Evolutionary conservation across 2,113 vertebrate genomes (phyloP).

Genomic region (Boleophthalmus pectinirostris): DNA sequence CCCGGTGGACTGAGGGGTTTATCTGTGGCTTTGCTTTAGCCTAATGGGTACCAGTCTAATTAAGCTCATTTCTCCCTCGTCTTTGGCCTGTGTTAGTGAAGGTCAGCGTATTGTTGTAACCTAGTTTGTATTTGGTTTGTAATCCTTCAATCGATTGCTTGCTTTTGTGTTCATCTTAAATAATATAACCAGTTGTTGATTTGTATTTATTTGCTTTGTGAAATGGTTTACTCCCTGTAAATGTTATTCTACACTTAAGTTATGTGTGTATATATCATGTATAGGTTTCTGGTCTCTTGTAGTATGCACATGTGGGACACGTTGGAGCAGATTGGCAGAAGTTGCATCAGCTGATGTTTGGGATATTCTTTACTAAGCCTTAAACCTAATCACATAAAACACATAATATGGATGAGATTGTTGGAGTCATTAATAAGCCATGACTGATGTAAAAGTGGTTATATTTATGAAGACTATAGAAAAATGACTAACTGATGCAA

Average conservation of each 20-base stretch:
- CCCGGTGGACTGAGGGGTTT: slow-evolving; percentile 28
- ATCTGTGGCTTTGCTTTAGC: slow-evolving; percentile 35
- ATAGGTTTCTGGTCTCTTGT: slow-evolving; percentile 66
- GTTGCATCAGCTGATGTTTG: slow-evolving; percentile 59
- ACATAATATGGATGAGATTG: slow-evolving; percentile 27
- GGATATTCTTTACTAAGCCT: slow-evolving; percentile 69
- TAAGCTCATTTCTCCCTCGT: slow-evolving; percentile 60
- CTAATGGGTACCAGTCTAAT: slow-evolving; percentile 67
- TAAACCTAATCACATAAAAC: slow-evolving; percentile 61
- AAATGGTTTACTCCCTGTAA: slow-evolving; percentile 71
- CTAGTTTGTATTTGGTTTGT: slow-evolving; percentile 63
- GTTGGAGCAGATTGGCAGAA: slow-evolving; percentile 53
- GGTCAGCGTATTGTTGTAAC: slow-evolving; percentile 60
- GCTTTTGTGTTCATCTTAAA: slow-evolving; percentile 67
- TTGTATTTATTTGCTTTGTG: slow-evolving; percentile 80
- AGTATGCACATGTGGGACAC: slow-evolving; percentile 66
- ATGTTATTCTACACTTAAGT: slow-evolving; percentile 76
- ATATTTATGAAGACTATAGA: slow-evolving; percentile 48
- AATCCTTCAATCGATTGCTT: slow-evolving; percentile 60
- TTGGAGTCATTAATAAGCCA: slow-evolving; percentile 54
- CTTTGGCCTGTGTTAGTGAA: slow-evolving; percentile 51
- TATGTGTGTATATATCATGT: slow-evolving; percentile 79
- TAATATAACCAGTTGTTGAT: slow-evolving; percentile 55
- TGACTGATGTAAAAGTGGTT: slow-evolving; percentile 44
- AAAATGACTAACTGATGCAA: slow-evolving; percentile 33